A percentile compares a stretch with the other conserved stretches of the same genome.
Conservation (phyloP, 2,113 vertebrate species). For the Mohoua ochrocephala region DNA sequence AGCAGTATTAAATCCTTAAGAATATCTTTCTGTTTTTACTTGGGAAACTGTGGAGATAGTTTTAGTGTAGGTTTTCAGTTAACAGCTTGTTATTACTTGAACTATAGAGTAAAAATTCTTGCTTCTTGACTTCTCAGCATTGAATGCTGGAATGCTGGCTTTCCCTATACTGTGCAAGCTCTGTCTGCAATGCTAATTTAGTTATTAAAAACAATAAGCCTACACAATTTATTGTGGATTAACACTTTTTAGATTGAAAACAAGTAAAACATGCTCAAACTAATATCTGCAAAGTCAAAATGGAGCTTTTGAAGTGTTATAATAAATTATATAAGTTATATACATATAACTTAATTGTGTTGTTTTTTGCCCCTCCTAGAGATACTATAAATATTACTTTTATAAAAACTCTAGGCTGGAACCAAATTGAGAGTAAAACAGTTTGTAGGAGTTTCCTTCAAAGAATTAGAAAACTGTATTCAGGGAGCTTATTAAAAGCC, state of each 20-base stretch:
- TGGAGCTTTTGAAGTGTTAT: background rate
- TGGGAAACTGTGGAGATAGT: background rate
- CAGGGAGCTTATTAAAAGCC: background rate
- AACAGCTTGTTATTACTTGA: slow-evolving; percentile 11
- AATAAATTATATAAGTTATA: background rate
- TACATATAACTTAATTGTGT: background rate
- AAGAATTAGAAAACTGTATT: background rate
- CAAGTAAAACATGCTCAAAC: background rate
- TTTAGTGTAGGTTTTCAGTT: slow-evolving; percentile 10
- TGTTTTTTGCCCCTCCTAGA: background rate
- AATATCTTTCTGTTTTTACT: background rate
- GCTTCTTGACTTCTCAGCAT: background rate
- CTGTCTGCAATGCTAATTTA: background rate
- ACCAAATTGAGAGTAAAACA: background rate
- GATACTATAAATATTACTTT: background rate
- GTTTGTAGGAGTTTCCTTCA: background rate
- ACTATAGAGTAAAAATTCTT: slow-evolving; percentile 4
- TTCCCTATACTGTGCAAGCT: background rate
- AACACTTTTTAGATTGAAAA: background rate
- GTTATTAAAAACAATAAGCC: background rate
- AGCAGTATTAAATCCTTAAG: background rate
- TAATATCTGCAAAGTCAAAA: background rate
- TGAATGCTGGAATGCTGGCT: background rate
- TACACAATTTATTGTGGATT: background rate
- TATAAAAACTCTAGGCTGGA: background rate